Percentiles rank a stretch among this genome's conserved stretches.
Conservation (phyloP, 2,797 vertebrate genomes). For the Mallotus villosus region DNA sequence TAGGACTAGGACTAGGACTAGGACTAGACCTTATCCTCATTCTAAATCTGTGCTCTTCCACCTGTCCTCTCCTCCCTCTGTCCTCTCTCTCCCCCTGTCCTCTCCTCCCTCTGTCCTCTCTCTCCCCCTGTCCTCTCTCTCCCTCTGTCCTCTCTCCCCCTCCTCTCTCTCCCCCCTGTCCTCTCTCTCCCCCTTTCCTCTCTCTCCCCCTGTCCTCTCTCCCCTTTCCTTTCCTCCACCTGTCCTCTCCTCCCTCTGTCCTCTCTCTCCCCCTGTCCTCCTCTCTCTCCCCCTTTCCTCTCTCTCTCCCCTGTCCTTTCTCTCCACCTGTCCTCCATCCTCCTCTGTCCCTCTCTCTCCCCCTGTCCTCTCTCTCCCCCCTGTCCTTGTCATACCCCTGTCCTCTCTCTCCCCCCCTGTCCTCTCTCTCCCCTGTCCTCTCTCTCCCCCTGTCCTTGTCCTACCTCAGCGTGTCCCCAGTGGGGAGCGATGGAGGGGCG, state of each 20-base stretch:
- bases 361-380: background rate
- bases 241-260: no score
- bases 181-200: background rate
- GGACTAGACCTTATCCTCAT: background rate
- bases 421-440: background rate
- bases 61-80: no score
- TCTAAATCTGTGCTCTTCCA: background rate
- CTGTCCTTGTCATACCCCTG: background rate
- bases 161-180: no score
- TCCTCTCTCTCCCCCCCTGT: background rate
- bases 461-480: conserved; percentile 75
- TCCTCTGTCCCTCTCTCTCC: no score
- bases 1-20: background rate
- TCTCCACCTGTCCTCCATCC: background rate
- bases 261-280: background rate
- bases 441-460: background rate
- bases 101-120: no score
- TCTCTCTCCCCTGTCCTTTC: background rate
- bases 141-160: no score
- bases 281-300: background rate
- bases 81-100: background rate
- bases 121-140: background rate
- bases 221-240: no score
- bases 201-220: background rate
- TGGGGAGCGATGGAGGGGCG: conserved; percentile 79